Evolutionary conservation across 2,797 vertebrate species (phyloP).

Genomic region (Poeciliopsis presidionis): DNA sequence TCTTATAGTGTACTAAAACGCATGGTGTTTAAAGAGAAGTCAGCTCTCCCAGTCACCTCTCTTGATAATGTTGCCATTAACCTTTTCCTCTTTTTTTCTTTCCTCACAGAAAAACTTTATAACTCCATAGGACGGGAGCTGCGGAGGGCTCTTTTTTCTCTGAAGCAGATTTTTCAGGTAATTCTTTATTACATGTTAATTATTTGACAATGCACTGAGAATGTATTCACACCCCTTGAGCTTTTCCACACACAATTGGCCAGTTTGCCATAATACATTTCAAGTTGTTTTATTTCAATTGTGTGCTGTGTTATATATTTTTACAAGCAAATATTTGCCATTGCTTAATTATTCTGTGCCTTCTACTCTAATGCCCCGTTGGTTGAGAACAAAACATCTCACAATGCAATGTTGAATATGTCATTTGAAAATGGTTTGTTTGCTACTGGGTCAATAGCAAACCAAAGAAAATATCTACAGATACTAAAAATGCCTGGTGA

Average conservation of each 20-base stretch:
- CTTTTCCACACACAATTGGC: not conserved
- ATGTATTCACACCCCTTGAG: not conserved
- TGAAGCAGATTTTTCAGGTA: slow-evolving; percentile 99
- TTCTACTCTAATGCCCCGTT: not conserved
- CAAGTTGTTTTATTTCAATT: not conserved
- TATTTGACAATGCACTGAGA: not conserved
- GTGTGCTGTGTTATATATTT: not conserved
- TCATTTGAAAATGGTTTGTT: not conserved
- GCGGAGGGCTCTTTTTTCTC: slow-evolving; percentile 94
- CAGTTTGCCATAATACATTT: not conserved
- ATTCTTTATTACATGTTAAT: slow-evolving; percentile 36
- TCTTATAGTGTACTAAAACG: slow-evolving; percentile 3
- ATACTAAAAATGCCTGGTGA: not conserved
- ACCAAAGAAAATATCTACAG: not conserved
- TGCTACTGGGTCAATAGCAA: not conserved
- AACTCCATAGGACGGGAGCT: slow-evolving; percentile 94
- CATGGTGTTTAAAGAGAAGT: slow-evolving; percentile 21
- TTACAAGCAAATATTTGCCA: not conserved
- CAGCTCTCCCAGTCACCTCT: slow-evolving; percentile 3
- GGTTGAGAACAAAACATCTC: not conserved
- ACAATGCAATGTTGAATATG: not conserved
- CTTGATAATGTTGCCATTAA: slow-evolving; percentile 22
- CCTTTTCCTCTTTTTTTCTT: slow-evolving; percentile 47
- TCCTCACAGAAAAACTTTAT: slow-evolving; percentile 91
- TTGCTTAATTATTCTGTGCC: not conserved